These are phyloP conservation scores for Papilio polyxenes DNA, from an alignment of 1,140 invertebrate species.

Conservation along the genomic window DNA sequence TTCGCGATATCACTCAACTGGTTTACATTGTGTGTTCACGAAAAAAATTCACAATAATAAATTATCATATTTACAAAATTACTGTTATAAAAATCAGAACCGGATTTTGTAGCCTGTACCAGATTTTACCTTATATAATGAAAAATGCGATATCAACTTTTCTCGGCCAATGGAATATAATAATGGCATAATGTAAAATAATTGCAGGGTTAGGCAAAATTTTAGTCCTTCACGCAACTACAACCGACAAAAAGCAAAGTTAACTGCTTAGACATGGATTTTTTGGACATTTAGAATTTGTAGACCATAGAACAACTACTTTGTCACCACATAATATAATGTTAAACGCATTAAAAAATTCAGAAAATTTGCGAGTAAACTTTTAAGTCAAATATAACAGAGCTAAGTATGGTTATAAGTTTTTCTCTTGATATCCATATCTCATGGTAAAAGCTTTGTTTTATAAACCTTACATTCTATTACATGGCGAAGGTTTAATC, in stretches of 20 bases:
- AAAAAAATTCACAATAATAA: neutral
- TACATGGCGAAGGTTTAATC: slow-evolving; percentile 17
- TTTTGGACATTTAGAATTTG: no score
- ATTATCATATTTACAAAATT: slow-evolving; percentile 1
- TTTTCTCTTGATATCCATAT: neutral
- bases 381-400: neutral
- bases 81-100: slow-evolving; percentile 20
- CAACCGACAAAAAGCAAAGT: no score
- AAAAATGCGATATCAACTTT: slow-evolving; percentile 1
- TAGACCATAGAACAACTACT: no score
- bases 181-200: neutral
- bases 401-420: neutral
- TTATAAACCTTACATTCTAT: slow-evolving; percentile 16
- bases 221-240: neutral
- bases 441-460: neutral
- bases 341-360: no score
- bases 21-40: neutral
- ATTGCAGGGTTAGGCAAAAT: neutral
- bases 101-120: neutral
- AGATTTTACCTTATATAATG: neutral
- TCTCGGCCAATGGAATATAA: neutral
- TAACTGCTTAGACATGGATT: no score
- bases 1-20: neutral
- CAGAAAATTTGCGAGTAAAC: no score
- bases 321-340: no score